Percentiles rank a stretch among this genome's conserved stretches.
These are phyloP conservation scores for Erebia palarica DNA, from an alignment of 2,888 invertebrate genomes.

Conservation along the genomic window DNA sequence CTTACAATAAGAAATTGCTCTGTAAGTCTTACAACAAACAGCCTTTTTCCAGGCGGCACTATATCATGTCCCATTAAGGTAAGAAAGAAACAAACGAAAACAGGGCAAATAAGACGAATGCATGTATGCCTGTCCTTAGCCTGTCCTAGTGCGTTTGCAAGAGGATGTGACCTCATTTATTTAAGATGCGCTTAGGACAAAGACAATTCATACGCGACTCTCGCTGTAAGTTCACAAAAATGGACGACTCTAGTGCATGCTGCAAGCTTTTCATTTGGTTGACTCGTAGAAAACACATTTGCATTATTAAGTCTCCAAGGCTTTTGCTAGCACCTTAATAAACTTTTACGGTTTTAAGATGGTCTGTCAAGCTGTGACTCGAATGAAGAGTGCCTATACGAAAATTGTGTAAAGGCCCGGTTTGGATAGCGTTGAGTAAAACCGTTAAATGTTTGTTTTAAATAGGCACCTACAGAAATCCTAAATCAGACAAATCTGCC, in stretches of 20 bases:
- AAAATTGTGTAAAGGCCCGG: no score
- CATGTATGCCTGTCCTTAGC: slow-evolving; percentile 10
- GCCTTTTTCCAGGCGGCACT: slow-evolving; percentile 1
- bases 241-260: neutral
- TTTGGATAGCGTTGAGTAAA: no score
- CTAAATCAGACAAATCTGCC: no score
- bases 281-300: slow-evolving; percentile 1
- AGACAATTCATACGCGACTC: slow-evolving; percentile 14
- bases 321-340: neutral
- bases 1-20: neutral
- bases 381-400: no score
- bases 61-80: slow-evolving; percentile 19
- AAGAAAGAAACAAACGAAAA: slow-evolving; percentile 17
- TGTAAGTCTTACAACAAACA: slow-evolving; percentile 11
- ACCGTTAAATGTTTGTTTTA: no score
- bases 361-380: no score
- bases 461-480: no score
- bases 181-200: slow-evolving; percentile 10
- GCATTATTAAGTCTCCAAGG: neutral
- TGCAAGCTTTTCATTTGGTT: neutral
- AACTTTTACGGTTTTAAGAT: neutral
- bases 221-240: slow-evolving; percentile 8
- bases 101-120: slow-evolving; percentile 15
- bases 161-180: slow-evolving; percentile 20
- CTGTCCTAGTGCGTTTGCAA: slow-evolving; percentile 11